Conservation (phyloP, 2,888 invertebrate species). For the Diarsia mendica region DNA sequence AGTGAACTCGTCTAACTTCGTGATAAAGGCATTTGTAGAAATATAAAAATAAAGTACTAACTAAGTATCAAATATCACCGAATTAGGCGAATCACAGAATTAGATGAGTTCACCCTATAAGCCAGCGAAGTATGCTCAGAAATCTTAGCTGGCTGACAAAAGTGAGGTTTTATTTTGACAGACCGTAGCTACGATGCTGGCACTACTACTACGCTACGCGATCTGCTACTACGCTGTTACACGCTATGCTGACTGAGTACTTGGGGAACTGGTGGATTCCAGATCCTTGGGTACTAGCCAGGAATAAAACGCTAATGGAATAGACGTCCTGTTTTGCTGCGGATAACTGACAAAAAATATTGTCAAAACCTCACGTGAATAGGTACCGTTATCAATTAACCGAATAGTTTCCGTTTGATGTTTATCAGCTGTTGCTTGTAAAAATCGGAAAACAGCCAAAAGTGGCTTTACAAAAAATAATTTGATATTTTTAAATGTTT, state of each 20-base stretch:
- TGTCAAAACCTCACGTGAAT: background rate
- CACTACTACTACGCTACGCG: too few species aligned
- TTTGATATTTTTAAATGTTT: background rate
- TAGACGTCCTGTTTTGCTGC: background rate
- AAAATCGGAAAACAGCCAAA: background rate
- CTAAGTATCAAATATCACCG: too few species aligned
- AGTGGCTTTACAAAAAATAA: background rate
- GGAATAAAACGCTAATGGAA: background rate
- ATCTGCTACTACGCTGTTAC: too few species aligned
- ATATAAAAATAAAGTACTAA: too few species aligned
- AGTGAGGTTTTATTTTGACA: background rate
- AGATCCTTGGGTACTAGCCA: background rate
- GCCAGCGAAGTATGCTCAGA: background rate
- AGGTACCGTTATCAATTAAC: background rate
- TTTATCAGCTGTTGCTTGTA: background rate
- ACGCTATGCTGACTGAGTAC: background rate
- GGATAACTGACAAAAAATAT: background rate
- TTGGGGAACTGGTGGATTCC: background rate
- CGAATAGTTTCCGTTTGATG: background rate
- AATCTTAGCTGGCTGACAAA: too few species aligned
- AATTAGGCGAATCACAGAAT: too few species aligned
- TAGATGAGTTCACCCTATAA: too few species aligned
- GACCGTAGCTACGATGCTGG: background rate
- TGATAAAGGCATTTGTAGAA: too few species aligned
- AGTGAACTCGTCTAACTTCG: too few species aligned